A percentile compares a stretch with the other conserved stretches of the same genome.
Conservation (phyloP, 2,797 vertebrate species). For the Pelobates cultripes region DNA sequence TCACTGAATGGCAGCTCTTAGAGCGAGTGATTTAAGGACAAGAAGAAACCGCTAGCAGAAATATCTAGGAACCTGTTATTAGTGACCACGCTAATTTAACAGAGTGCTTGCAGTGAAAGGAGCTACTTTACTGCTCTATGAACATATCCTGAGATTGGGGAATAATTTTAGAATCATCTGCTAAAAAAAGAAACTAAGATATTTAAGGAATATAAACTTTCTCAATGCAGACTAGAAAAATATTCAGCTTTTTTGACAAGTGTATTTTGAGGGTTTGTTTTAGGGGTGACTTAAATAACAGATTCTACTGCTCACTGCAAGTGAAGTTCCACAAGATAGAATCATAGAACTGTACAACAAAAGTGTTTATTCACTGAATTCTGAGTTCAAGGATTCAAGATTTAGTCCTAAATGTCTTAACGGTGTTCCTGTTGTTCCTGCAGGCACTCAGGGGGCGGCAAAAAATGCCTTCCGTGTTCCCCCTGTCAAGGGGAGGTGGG, state of each 20-base stretch:
- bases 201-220: constrained; percentile 24
- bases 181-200: constrained; percentile 29
- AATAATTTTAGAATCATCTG: constrained; percentile 42
- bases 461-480: no score
- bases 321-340: no score
- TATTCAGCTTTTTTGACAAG: neutral
- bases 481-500: no score
- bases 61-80: constrained; percentile 52
- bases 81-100: constrained; percentile 32
- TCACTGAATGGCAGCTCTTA: constrained; percentile 34
- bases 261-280: neutral
- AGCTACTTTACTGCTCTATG: constrained; percentile 40
- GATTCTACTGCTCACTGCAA: neutral
- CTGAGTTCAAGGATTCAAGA: no score
- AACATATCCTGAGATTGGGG: constrained; percentile 28
- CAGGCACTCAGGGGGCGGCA: no score
- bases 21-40: constrained; percentile 46
- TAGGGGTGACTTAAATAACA: neutral
- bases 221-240: constrained; percentile 28
- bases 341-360: no score
- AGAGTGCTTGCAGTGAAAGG: constrained; percentile 19
- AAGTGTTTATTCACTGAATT: no score
- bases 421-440: no score
- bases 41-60: constrained; percentile 49
- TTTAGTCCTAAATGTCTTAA: no score